Evolutionary conservation across 2,888 invertebrate species (phyloP).

Genomic region (Caenorhabditis plicata): DNA sequence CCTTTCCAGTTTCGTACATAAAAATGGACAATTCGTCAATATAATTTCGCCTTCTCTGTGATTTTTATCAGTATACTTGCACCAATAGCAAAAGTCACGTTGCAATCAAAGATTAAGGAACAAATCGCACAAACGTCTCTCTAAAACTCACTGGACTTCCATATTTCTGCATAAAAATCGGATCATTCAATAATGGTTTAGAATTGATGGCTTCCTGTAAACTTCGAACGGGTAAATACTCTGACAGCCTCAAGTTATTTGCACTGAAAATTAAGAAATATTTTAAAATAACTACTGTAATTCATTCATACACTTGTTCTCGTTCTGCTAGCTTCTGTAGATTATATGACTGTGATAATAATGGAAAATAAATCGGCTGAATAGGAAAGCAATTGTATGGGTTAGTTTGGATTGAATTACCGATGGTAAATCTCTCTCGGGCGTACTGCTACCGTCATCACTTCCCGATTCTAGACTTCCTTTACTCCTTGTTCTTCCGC

Average conservation of each 20-base stretch:
- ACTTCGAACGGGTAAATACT: constrained; percentile 19
- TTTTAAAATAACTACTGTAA: no score
- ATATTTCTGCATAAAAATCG: constrained; percentile 25
- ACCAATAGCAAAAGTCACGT: no score
- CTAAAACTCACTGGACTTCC: constrained; percentile 17
- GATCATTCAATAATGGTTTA: constrained; percentile 22
- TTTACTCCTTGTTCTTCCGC: constrained; percentile 45
- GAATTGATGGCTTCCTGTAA: constrained; percentile 24
- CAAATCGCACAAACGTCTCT: not conserved
- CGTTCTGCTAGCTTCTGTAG: not conserved
- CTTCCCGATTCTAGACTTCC: constrained; percentile 12
- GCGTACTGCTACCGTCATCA: constrained; percentile 2
- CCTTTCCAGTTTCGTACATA: not conserved
- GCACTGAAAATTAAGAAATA: constrained; percentile 12
- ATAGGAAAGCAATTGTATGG: no score
- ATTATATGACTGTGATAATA: not conserved
- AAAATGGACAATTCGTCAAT: constrained; percentile 1
- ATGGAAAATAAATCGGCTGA: constrained; percentile 1
- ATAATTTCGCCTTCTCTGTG: no score
- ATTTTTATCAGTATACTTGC: no score
- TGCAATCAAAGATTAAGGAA: constrained; percentile 1
- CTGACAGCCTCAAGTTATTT: constrained; percentile 21
- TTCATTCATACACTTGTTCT: constrained; percentile 1
- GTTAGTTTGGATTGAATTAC: not conserved
- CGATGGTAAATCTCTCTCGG: constrained; percentile 9